phyloP scores from a whole-genome alignment of 2,797 vertebrate species.

The Adelosebastes latens region DNA sequence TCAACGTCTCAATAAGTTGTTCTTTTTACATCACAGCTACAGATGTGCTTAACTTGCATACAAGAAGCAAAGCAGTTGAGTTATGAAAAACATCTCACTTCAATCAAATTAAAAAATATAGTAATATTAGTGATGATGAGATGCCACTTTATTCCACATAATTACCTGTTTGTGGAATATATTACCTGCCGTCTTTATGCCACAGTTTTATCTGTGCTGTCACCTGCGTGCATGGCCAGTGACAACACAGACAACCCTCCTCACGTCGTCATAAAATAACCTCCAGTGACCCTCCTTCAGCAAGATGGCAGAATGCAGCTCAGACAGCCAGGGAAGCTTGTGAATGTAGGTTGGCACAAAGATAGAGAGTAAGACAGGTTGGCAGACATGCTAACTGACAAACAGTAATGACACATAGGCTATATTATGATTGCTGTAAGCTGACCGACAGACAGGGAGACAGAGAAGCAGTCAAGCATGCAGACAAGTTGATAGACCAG shows the following conservation, averaged over 20 bases:
- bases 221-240: conserved; percentile 29
- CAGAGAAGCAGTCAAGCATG: conserved; percentile 33
- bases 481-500: conserved; percentile 23
- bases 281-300: conserved; percentile 39
- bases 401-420: conserved; percentile 20
- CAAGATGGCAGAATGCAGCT: conserved; percentile 45
- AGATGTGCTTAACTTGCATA: not conserved
- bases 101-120: not conserved
- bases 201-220: conserved; percentile 17
- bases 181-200: not conserved
- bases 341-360: conserved; percentile 32
- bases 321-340: conserved; percentile 23
- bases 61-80: not conserved
- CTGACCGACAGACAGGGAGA: conserved; percentile 29
- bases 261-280: conserved; percentile 1
- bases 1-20: not conserved
- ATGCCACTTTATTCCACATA: conserved; percentile 3
- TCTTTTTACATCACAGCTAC: not conserved
- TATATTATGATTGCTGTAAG: conserved; percentile 15
- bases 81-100: not conserved
- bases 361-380: conserved; percentile 41
- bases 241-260: conserved; percentile 18
- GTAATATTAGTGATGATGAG: not conserved
- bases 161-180: conserved; percentile 24
- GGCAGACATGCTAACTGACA: conserved; percentile 46